Evolutionary conservation across 2,888 invertebrate genomes (phyloP).

Genomic region (Pycnomerus fuliginosus): DNA sequence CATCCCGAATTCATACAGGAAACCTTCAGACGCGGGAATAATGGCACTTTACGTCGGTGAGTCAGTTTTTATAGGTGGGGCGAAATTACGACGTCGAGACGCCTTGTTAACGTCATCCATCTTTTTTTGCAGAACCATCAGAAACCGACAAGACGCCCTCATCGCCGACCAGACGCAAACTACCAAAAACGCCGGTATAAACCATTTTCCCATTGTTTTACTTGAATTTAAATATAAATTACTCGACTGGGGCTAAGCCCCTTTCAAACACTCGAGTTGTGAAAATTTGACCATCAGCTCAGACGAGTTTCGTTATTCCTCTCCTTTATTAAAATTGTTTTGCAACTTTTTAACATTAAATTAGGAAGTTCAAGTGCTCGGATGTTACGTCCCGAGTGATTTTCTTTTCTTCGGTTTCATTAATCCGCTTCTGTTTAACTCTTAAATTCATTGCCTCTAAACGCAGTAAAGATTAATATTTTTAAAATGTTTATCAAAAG

Average conservation of each 20-base stretch:
- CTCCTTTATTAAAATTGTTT: conserved; percentile 17
- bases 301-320: conserved; percentile 7
- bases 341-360: conserved; percentile 13
- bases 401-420: too few relatives aligned
- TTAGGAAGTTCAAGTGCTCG: conserved; percentile 15
- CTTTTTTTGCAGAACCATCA: conserved; percentile 68
- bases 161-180: conserved; percentile 89
- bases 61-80: conserved; percentile 27
- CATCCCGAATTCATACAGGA: conserved; percentile 47
- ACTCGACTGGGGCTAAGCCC: too few relatives aligned
- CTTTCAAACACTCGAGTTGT: conserved; percentile 8
- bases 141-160: conserved; percentile 83
- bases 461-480: too few relatives aligned
- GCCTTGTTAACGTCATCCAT: too few relatives aligned
- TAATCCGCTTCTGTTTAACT: too few relatives aligned
- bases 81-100: too few relatives aligned
- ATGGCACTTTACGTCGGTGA: conserved; percentile 64
- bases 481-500: too few relatives aligned
- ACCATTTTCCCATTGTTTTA: conserved; percentile 52
- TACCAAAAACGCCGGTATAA: conserved; percentile 97
- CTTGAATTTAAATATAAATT: too few relatives aligned
- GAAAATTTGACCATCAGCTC: conserved; percentile 13
- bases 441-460: too few relatives aligned
- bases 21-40: conserved; percentile 52
- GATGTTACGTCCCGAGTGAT: too few relatives aligned